Evolutionary conservation across 2,888 invertebrate genomes (phyloP), one percentile per base, ranked within the genome.

Genomic region (Molorchus minor): DNA sequence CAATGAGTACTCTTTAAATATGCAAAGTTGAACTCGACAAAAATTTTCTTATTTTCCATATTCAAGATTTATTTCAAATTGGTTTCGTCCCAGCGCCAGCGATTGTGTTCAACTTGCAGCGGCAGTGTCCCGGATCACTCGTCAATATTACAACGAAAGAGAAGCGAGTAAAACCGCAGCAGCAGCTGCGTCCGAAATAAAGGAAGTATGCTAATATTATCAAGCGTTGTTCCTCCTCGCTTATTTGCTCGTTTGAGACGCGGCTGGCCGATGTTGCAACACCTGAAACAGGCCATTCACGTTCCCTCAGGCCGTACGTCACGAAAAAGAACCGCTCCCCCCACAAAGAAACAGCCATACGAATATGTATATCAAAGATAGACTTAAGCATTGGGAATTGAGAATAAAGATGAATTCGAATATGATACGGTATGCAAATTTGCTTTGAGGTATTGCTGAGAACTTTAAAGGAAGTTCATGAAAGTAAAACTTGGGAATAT

Each of bases 181-280:
- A 61, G 58, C 72, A 71, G 68, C 70, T 71, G 72, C 64, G 67
- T 61, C 68, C 67, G 65, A 70, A n/a, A 68, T 64, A 64, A 64
- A 66, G 70, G 69, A 75, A 75, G 72, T 76, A 76, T 76, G 76
- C 74, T 75, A 76, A 76, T 76, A 73, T 71, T 65, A 68, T 70
- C 71, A 70, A 63, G 71, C 74, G 74, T 75, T 75, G 74, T 73
- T 70, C 70, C 66, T 71, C 72, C 69, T 68, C 74, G 66, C 66
- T 66, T 67, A 68, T 70, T 67, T 70, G 65, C 68, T 66, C 67
- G 74, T 74, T 73, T 70, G 68, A 67, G 65, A 67, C 68, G 67
- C 69, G 70, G 67, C 67, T 70, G 71, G 70, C 66, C 73, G 68
- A 65, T 64, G 67, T 68, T 69, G 73, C 72, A 74, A 74, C 74